A percentile compares a stretch with the other conserved stretches of the same genome.
phyloP scores from a whole-genome alignment of 1,140 invertebrate species.

The Drosophila repletoides region DNA sequence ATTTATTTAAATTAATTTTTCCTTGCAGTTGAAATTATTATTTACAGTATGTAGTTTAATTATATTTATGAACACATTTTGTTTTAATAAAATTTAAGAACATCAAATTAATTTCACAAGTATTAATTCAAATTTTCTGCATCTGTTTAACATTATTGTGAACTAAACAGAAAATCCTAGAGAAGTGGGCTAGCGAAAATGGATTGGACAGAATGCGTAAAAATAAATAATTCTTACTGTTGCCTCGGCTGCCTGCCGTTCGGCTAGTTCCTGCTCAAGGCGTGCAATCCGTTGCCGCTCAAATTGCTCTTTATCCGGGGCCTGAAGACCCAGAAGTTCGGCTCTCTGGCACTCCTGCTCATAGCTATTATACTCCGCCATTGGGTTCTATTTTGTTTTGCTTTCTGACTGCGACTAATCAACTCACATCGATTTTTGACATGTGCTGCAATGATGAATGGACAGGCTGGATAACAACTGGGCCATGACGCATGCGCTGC shows the following conservation, averaged over 20 bases:
- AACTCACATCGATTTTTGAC: conserved; percentile 58
- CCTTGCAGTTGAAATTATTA: too few relatives aligned
- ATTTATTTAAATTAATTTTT: too few relatives aligned
- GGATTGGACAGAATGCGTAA: too few relatives aligned
- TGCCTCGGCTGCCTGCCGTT: conserved; percentile 84
- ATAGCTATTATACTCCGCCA: conserved; percentile 83
- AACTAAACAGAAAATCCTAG: too few relatives aligned
- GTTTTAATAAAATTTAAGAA: too few relatives aligned
- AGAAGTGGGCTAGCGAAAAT: not conserved
- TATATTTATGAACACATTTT: too few relatives aligned
- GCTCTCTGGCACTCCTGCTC: conserved; percentile 89
- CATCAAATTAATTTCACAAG: too few relatives aligned
- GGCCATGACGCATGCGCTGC: conserved; percentile 42
- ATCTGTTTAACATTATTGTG: too few relatives aligned
- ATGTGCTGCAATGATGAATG: conserved; percentile 5
- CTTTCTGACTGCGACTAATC: conserved; percentile 29
- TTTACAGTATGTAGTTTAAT: too few relatives aligned
- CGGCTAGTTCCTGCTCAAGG: conserved; percentile 66
- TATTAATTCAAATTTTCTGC: too few relatives aligned
- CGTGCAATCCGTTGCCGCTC: conserved; percentile 78
- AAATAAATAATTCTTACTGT: too few relatives aligned
- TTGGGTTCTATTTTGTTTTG: conserved; percentile 2
- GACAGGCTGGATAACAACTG: conserved; percentile 6
- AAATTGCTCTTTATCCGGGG: conserved; percentile 87
- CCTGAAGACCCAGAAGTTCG: conserved; percentile 87